A percentile compares a stretch with the other conserved stretches of the same genome.
Conservation (phyloP, 1,140 invertebrate species). For the Mesaphorura yosii region DNA sequence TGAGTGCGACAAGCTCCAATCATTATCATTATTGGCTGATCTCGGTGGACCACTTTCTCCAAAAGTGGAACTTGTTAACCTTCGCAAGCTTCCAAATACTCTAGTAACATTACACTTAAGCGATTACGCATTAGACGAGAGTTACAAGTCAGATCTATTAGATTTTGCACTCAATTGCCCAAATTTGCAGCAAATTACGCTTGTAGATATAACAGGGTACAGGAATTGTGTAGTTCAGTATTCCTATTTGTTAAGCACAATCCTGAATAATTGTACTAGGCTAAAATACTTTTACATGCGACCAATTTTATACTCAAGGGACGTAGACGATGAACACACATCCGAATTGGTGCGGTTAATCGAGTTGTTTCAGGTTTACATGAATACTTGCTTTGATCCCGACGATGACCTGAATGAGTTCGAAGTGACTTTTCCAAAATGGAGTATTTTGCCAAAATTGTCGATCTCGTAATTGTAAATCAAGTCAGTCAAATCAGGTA, state of each 20-base stretch:
- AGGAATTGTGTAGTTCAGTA: constrained; percentile 13
- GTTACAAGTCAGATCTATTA: constrained; percentile 13
- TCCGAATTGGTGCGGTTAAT: constrained; percentile 12
- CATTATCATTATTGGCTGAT: constrained; percentile 2
- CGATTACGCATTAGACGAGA: constrained; percentile 18
- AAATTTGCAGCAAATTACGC: constrained; percentile 17
- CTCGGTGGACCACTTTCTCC: constrained; percentile 1
- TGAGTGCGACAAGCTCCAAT: constrained; percentile 14
- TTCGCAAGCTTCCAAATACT: constrained; percentile 8
- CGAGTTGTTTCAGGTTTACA: constrained; percentile 17
- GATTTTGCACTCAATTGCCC: not conserved
- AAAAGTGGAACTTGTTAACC: not conserved
- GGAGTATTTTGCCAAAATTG: no score
- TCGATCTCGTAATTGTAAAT: no score
- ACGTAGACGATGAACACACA: constrained; percentile 8
- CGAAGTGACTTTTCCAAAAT: no score
- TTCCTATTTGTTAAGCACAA: constrained; percentile 8
- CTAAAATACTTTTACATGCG: constrained; percentile 15
- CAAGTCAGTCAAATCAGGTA: no score
- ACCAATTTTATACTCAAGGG: constrained; percentile 14
- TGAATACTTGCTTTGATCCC: constrained; percentile 18
- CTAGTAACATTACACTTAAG: constrained; percentile 15
- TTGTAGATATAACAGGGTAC: constrained; percentile 14
- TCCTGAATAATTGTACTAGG: constrained; percentile 21
- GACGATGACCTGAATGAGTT: constrained; percentile 27